Evolutionary conservation across 1,140 invertebrate species (phyloP).

Genomic region (Rhagoletis zephyria): DNA sequence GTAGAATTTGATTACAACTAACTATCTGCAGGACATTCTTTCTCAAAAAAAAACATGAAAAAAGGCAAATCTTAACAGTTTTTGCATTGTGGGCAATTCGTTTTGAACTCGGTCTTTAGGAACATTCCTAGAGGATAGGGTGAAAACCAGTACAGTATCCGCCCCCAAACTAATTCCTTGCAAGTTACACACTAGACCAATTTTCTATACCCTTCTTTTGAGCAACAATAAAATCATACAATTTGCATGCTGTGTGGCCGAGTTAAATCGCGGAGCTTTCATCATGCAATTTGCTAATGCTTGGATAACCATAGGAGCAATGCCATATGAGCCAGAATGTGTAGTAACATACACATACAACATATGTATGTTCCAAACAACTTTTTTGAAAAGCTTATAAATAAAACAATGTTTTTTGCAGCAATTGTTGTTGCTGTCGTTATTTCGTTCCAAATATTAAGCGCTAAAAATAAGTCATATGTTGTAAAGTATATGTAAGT

Average conservation of each 20-base stretch:
- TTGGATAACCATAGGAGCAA: background rate
- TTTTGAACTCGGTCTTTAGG: too few relatives aligned
- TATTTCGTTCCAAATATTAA: background rate
- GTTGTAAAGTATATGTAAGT: too few relatives aligned
- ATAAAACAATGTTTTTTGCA: background rate
- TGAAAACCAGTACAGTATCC: too few relatives aligned
- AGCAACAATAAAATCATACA: background rate
- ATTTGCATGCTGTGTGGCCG: background rate
- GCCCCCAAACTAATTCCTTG: too few relatives aligned
- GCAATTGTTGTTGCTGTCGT: background rate
- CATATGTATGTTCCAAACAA: background rate
- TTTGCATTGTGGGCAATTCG: too few relatives aligned
- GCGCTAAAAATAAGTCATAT: background rate
- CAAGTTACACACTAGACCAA: too few relatives aligned
- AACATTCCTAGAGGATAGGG: too few relatives aligned
- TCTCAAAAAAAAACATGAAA: too few relatives aligned
- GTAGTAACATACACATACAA: background rate
- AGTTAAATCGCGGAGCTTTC: background rate
- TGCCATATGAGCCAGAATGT: background rate
- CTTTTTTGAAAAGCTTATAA: background rate
- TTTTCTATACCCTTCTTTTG: too few relatives aligned
- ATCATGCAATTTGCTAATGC: slow-evolving; percentile 5
- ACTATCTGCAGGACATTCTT: too few relatives aligned
- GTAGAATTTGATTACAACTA: too few relatives aligned
- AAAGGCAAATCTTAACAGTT: too few relatives aligned